A percentile compares a stretch with the other conserved stretches of the same genome.
Conservation (phyloP, 1,140 invertebrate genomes). For the Tetragonula clypearis region DNA sequence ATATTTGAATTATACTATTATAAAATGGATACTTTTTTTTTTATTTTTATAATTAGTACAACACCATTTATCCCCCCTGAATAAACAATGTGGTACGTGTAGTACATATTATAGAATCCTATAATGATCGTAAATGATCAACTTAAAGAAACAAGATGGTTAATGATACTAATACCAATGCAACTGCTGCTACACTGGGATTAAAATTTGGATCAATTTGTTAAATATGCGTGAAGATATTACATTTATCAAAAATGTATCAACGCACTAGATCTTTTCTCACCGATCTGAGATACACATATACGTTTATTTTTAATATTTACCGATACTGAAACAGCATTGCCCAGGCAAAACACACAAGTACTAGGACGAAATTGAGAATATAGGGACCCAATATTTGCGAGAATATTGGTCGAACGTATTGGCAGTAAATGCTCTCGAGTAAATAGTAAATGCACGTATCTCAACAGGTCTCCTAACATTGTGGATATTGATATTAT, state of each 20-base stretch:
- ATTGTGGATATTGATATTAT: conserved; percentile 24
- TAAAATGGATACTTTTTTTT: background rate
- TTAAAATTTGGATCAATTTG: conserved; percentile 12
- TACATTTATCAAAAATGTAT: conserved; percentile 12
- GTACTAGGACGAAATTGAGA: conserved; percentile 4
- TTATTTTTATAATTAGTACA: background rate
- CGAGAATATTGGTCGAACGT: background rate
- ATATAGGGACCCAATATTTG: background rate
- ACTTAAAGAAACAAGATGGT: conserved; percentile 31
- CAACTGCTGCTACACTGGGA: conserved; percentile 24
- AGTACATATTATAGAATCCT: conserved; percentile 19
- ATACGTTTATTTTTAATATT: conserved; percentile 42
- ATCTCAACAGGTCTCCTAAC: background rate
- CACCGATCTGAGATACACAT: conserved; percentile 23
- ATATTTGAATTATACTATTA: background rate
- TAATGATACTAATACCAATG: conserved; percentile 25
- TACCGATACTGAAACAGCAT: conserved; percentile 40
- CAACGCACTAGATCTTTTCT: conserved; percentile 13
- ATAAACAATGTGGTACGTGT: conserved; percentile 37
- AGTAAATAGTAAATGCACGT: conserved; percentile 16
- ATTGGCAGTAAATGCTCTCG: conserved; percentile 28
- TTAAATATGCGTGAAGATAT: conserved; percentile 4
- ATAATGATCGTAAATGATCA: conserved; percentile 5
- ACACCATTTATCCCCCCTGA: conserved; percentile 1
- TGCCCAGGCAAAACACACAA: conserved; percentile 48